These are phyloP conservation scores for Xyrichtys novacula DNA, from an alignment of 2,797 vertebrate genomes.

Conservation along the genomic window DNA sequence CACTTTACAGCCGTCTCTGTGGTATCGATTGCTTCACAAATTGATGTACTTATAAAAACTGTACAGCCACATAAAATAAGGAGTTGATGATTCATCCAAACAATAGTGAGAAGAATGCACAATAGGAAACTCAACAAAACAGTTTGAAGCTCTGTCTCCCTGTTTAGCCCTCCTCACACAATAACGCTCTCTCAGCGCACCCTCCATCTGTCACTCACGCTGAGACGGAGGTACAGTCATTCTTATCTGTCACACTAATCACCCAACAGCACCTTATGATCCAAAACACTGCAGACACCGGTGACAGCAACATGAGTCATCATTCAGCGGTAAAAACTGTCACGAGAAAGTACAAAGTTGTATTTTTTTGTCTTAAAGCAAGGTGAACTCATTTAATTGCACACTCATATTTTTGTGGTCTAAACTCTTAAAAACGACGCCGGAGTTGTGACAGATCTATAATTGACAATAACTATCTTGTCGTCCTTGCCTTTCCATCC, in stretches of 20 bases:
- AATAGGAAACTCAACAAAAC: constrained; percentile 37
- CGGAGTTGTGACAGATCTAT: constrained; percentile 28
- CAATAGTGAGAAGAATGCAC: constrained; percentile 20
- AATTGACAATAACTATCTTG: constrained; percentile 3
- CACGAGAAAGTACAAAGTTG: constrained; percentile 33
- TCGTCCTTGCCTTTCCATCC: constrained; percentile 23
- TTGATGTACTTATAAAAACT: constrained; percentile 49
- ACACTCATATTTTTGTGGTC: constrained; percentile 28
- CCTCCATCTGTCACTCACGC: constrained; percentile 58
- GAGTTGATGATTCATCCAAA: constrained; percentile 50
- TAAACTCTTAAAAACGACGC: constrained; percentile 12
- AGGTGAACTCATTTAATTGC: constrained; percentile 29
- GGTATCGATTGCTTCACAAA: constrained; percentile 46
- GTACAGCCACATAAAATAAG: constrained; percentile 62
- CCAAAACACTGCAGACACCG: constrained; percentile 35
- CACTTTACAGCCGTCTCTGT: constrained; percentile 48
- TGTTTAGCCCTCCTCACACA: constrained; percentile 47
- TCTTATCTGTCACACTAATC: constrained; percentile 43
- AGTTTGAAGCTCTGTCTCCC: constrained; percentile 33
- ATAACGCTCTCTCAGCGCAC: constrained; percentile 20
- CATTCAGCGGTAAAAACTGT: constrained; percentile 48
- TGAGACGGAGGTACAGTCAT: constrained; percentile 52
- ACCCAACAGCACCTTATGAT: constrained; percentile 48
- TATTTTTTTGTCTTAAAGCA: constrained; percentile 35
- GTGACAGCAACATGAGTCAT: constrained; percentile 47